phyloP scores from a whole-genome alignment of 2,797 vertebrate species.

The Brotogeris chrysoptera region DNA sequence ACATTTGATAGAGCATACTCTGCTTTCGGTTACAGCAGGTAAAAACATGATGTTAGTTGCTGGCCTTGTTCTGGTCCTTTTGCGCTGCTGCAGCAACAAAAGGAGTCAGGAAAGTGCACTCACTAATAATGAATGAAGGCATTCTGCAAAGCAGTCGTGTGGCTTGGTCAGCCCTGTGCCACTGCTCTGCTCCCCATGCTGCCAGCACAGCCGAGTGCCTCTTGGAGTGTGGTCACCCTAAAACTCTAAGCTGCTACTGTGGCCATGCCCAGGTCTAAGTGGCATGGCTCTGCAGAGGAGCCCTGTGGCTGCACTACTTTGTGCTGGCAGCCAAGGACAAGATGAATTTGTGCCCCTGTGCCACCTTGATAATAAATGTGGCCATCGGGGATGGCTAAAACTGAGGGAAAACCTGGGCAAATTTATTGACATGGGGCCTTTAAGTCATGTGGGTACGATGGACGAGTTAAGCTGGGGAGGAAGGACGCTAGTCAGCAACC shows the following conservation, averaged over 20 bases:
- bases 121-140: fast-evolving
- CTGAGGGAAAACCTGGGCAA: not conserved
- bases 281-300: not conserved
- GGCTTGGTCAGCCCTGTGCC: not conserved
- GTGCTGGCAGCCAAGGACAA: not conserved
- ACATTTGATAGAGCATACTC: not conserved
- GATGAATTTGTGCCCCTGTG: not conserved
- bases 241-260: not conserved
- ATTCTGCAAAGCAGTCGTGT: not conserved
- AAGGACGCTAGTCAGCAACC: not conserved
- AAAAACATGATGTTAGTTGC: not conserved
- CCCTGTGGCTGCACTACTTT: not conserved
- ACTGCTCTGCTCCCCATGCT: not conserved
- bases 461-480: not conserved
- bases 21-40: not conserved
- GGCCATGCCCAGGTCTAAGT: not conserved
- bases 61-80: not conserved
- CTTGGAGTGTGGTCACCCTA: not conserved
- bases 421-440: not conserved
- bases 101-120: not conserved
- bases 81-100: not conserved
- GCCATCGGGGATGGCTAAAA: not conserved
- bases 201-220: not conserved
- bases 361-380: not conserved
- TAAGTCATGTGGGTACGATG: not conserved